Base-by-base conservation (phyloP, 2,113 vertebrate genomes). In the Percina caprodes region DNA sequence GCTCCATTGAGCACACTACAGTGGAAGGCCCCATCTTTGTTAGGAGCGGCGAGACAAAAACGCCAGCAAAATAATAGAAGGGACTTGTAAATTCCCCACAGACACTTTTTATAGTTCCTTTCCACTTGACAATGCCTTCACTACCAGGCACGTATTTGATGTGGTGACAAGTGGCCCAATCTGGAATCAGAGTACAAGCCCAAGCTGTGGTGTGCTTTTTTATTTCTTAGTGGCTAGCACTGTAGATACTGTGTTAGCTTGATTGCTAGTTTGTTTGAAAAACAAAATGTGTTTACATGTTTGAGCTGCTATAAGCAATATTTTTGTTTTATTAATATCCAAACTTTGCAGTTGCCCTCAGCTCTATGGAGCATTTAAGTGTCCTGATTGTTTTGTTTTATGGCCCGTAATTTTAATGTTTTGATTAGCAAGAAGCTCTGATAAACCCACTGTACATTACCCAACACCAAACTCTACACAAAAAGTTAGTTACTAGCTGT, bases 71-170 rank as follows among this genome's bases (percentile, higher is more conserved):
- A 91, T 89, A 86, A 87, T 76, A 77, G 88, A 72, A 42, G 78
- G 78, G 66, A 77, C 88, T 88, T 83, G 90, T 91, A 92, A 90
- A 93, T 88, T 89, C 79, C 79, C 88, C 61, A 69, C 74, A 83
- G 82, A 88, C 87, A 86, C 82, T 80, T 89, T 87, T 88, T 77
- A 83, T 71, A 52, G 86, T 79, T 89, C 39, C 87, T 83, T 79
- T 88, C 84, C 89, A 77, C 79, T 91, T 54, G 73, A 92, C 91
- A 83, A 84, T 79, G 77, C 63, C 69, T 66, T 51, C 55, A 33
- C 80, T 77, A 91, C 79, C 74, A 79, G 83, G 6, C 74, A 21
- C 61, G 69, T 45, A 21, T 82, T 70, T 79, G 77, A 86, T 80
- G 82, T 68, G 74, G 84, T 39, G 72, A 75, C 39, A 48, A 63